Conservation (phyloP, 2,888 invertebrate species). For the Hirtodrosophila confusa region DNA sequence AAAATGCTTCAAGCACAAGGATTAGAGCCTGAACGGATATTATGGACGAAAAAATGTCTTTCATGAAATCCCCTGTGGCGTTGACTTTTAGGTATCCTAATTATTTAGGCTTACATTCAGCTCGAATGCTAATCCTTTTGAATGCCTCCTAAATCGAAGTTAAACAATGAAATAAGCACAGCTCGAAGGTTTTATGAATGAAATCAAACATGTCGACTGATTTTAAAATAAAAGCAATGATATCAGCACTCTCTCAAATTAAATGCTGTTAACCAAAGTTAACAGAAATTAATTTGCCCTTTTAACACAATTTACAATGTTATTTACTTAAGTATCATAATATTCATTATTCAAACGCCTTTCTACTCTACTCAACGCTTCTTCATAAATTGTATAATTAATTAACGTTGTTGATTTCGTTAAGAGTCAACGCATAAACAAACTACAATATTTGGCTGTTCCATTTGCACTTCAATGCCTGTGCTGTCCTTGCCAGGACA, state of each 20-base stretch:
- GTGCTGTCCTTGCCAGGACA: constrained; percentile 8
- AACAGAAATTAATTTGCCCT: too few relatives aligned
- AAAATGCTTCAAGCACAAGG: constrained; percentile 21
- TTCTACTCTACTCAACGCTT: too few relatives aligned
- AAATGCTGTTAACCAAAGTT: too few relatives aligned
- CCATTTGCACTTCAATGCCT: constrained; percentile 39
- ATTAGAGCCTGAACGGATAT: constrained; percentile 40
- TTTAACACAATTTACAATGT: too few relatives aligned
- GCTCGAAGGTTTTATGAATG: neutral
- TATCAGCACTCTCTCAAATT: too few relatives aligned
- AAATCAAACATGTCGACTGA: too few relatives aligned
- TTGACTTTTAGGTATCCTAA: constrained; percentile 44
- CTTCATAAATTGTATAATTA: constrained; percentile 4
- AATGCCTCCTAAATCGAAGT: constrained; percentile 39
- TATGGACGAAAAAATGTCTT: constrained; percentile 16
- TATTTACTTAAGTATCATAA: too few relatives aligned
- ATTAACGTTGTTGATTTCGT: constrained; percentile 5
- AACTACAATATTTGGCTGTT: constrained; percentile 10
- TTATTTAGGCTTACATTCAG: constrained; percentile 60
- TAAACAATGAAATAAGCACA: constrained; percentile 31
- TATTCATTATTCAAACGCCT: too few relatives aligned
- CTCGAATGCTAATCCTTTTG: constrained; percentile 46
- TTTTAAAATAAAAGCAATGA: too few relatives aligned
- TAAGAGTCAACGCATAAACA: constrained; percentile 13
- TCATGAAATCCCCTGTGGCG: constrained; percentile 15